A percentile compares a stretch with the other conserved stretches of the same genome.
These are phyloP conservation scores for Drosophila gunungcola DNA, from an alignment of 1,140 invertebrate genomes.

Conservation along the genomic window DNA sequence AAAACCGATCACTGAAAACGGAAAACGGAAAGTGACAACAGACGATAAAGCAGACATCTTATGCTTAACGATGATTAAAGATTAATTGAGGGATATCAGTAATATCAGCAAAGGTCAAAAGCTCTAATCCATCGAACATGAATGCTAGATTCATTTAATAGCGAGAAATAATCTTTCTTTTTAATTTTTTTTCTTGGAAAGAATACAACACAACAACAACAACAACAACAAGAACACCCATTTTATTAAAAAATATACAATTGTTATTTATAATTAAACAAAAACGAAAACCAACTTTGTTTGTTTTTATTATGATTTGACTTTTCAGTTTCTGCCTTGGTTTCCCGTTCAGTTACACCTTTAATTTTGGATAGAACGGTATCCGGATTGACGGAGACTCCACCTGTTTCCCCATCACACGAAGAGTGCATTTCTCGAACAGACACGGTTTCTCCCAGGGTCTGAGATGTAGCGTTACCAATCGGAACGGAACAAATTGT, in stretches of 20 bases:
- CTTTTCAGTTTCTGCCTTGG: slow-evolving; percentile 34
- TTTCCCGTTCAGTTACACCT: slow-evolving; percentile 19
- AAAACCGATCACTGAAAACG: too few species aligned
- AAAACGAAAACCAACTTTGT: slow-evolving; percentile 69
- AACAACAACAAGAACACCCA: slow-evolving; percentile 60
- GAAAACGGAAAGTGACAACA: slow-evolving; percentile 16
- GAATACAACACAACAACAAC: slow-evolving; percentile 48
- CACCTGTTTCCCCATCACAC: slow-evolving; percentile 3
- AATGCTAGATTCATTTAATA: slow-evolving; percentile 40
- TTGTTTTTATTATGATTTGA: slow-evolving; percentile 72
- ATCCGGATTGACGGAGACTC: slow-evolving; percentile 21
- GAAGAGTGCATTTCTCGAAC: slow-evolving; percentile 31
- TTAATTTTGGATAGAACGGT: slow-evolving; percentile 34
- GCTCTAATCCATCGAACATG: slow-evolving; percentile 43
- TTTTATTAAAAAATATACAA: slow-evolving; percentile 81
- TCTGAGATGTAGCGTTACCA: slow-evolving; percentile 42
- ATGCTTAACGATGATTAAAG: slow-evolving; percentile 8
- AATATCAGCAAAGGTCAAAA: slow-evolving; percentile 28
- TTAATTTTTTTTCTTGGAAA: slow-evolving; percentile 44
- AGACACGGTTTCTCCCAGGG: slow-evolving; percentile 65
- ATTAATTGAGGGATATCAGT: slow-evolving; percentile 1
- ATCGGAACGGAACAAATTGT: slow-evolving; percentile 19
- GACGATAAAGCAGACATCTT: slow-evolving; percentile 4
- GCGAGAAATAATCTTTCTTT: slow-evolving; percentile 53
- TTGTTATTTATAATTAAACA: slow-evolving; percentile 84